Evolutionary conservation across 2,113 vertebrate species (phyloP).

Genomic region (Psittacus erithacus): DNA sequence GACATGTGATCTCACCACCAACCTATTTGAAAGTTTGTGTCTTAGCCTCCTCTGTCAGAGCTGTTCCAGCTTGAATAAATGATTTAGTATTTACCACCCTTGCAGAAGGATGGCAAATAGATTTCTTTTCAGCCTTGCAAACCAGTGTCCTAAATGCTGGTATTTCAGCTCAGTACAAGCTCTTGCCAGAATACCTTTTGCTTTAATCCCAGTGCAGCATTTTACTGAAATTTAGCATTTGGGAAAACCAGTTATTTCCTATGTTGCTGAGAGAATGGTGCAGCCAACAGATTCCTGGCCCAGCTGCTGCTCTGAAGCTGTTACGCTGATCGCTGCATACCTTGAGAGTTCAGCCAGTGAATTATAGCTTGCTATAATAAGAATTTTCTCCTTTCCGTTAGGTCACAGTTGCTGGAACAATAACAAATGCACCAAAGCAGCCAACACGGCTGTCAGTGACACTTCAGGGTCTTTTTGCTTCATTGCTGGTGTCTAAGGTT

Average conservation of each 20-base stretch:
- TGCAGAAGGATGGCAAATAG: neutral
- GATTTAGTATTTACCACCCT: neutral
- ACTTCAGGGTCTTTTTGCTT: constrained; percentile 40
- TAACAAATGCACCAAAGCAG: neutral
- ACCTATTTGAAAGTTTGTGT: neutral
- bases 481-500: neutral
- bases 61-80: neutral
- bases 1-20: neutral
- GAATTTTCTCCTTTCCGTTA: constrained; percentile 47
- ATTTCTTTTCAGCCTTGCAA: neutral
- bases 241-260: neutral
- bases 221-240: neutral
- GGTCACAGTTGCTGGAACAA: constrained; percentile 11
- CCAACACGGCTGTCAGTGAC: neutral
- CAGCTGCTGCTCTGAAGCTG: constrained; percentile 37
- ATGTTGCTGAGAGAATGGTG: neutral
- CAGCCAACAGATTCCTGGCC: constrained; percentile 24
- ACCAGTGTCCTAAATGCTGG: neutral
- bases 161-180: neutral
- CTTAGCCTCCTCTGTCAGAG: neutral
- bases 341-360: constrained; percentile 42
- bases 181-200: neutral
- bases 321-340: neutral
- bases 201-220: neutral
- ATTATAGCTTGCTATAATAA: constrained; percentile 58